Conservation (phyloP, 2,113 vertebrate species). For the Panthera tigris region DNA sequence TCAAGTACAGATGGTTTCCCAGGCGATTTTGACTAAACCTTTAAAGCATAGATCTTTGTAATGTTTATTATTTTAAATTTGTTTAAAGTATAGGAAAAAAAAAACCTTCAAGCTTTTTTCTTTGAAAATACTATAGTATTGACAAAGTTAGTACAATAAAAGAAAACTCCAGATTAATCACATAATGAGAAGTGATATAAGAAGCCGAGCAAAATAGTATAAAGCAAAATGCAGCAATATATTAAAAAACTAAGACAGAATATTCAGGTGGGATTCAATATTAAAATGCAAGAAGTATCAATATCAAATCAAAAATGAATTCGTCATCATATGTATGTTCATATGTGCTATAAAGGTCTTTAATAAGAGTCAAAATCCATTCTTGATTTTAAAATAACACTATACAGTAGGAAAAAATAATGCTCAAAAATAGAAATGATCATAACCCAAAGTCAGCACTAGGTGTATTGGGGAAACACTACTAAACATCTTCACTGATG, state of each 20-base stretch:
- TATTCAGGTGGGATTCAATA: background rate
- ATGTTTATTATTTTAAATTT: constrained; percentile 19
- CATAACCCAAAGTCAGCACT: background rate
- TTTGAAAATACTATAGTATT: background rate
- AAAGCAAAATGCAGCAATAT: background rate
- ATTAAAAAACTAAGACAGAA: background rate
- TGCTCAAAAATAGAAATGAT: background rate
- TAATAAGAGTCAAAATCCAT: background rate
- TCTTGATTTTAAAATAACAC: background rate
- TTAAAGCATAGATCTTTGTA: constrained; percentile 8
- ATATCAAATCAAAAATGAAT: background rate
- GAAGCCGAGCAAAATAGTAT: background rate
- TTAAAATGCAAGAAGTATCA: background rate
- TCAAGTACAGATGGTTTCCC: background rate
- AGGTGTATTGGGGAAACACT: background rate
- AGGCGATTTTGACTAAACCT: background rate
- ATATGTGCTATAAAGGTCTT: background rate
- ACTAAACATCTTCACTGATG: background rate
- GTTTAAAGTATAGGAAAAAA: background rate
- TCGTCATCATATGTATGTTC: background rate
- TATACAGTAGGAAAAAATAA: background rate
- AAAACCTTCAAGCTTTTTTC: background rate
- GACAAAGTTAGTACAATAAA: background rate
- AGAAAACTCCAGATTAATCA: background rate
- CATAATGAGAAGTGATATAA: background rate